phyloP scores from a whole-genome alignment of 2,797 vertebrate species.

The Petrocephalus sullivani region DNA sequence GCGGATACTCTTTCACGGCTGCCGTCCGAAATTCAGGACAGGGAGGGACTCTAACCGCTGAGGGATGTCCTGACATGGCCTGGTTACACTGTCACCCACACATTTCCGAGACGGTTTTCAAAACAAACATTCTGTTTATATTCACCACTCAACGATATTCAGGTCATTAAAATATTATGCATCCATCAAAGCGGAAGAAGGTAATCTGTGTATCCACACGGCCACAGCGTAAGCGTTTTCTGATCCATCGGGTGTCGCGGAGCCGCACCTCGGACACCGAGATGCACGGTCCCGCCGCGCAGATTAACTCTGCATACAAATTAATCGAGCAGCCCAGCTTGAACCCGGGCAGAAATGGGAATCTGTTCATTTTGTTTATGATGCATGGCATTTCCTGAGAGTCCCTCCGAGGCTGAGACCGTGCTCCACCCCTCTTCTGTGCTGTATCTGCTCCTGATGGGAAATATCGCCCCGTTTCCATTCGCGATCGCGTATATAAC shows the following conservation, averaged over 20 bases:
- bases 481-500: background rate
- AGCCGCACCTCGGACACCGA: background rate
- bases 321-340: background rate
- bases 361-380: background rate
- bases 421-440: background rate
- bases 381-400: background rate
- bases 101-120: conserved; percentile 36
- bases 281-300: background rate
- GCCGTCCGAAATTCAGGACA: background rate
- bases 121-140: conserved; percentile 14
- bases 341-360: background rate
- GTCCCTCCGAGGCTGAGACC: background rate
- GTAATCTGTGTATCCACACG: background rate
- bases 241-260: too few species aligned
- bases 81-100: conserved; percentile 33
- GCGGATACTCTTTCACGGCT: background rate
- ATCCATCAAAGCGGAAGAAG: background rate
- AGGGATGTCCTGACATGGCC: background rate
- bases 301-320: background rate
- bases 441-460: background rate
- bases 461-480: background rate
- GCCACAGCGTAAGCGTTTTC: background rate
- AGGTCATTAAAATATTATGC: conserved; percentile 27
- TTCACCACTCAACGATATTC: background rate
- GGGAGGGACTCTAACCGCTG: background rate